Conservation (phyloP, 1,140 invertebrate species). For the Neocloeon triangulifer region DNA sequence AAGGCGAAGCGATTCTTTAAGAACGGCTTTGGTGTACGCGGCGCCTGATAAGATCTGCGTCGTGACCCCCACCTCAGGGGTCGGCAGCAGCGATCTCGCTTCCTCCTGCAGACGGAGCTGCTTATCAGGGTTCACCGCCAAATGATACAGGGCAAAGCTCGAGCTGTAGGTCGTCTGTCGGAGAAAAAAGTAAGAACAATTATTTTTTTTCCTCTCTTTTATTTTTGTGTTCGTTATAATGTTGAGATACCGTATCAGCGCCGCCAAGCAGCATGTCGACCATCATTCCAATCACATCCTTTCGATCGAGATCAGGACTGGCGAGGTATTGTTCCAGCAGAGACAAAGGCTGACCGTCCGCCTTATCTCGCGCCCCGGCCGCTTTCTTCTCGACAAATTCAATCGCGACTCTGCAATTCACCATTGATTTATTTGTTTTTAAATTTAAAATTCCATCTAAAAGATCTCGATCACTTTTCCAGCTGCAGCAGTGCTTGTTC, state of each 20-base stretch:
- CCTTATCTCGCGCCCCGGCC: constrained; percentile 12
- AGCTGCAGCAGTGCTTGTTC: constrained; percentile 42
- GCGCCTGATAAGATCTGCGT: constrained; percentile 30
- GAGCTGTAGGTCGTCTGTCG: constrained; percentile 64
- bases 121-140: constrained; percentile 43
- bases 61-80: constrained; percentile 20
- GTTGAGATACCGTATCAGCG: constrained; percentile 59
- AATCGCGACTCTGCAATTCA: constrained; percentile 34
- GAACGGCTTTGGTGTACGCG: constrained; percentile 45
- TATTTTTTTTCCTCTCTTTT: constrained; percentile 4
- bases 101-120: constrained; percentile 53
- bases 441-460: neutral
- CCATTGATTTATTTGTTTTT: neutral
- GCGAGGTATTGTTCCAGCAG: constrained; percentile 40
- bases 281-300: constrained; percentile 57
- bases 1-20: constrained; percentile 68
- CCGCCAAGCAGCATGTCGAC: constrained; percentile 67
- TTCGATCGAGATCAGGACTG: constrained; percentile 38
- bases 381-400: constrained; percentile 38
- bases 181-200: constrained; percentile 3
- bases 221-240: constrained; percentile 6
- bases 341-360: constrained; percentile 14
- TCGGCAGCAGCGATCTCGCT: constrained; percentile 24
- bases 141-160: constrained; percentile 58
- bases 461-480: constrained; percentile 34